Base-by-base conservation (phyloP, 1,140 invertebrate genomes). In the Antheraea pernyi region DNA sequence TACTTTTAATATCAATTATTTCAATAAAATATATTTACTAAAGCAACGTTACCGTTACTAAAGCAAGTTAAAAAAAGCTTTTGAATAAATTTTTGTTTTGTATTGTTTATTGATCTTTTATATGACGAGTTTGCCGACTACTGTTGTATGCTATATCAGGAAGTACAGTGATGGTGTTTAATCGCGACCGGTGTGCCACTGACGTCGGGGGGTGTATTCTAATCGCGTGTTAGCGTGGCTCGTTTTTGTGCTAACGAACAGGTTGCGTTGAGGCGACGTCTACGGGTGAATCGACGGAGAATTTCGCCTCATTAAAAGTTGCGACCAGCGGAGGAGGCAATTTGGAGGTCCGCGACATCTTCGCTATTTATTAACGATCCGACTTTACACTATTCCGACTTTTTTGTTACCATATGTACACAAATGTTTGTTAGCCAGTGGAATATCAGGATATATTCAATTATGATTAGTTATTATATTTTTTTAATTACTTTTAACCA, bases 241-340 rank as follows among this genome's bases (percentile, higher is more conserved):
- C 85, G 88, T 89, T 90, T 91, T 91, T 91, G 85, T 81, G 81
- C 85, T 89, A 90, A 91, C 89, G 89, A 91, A 90, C 87, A 88
- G 88, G 86, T 90, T 88, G 89, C 88, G 87, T 91, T 91, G 84
- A 88, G 82, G 84, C 84, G 84, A 83, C 77, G 87, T 81, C 69
- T 72, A 75, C 81, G 83, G 39, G 64, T 77, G 82, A 81, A 83
- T 83, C 85, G 83, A 85, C 83, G 79, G 83, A 79, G 89, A 91
- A 91, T 91, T 91, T 91, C 69, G 86, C 84, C 88, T 91, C 88
- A 91, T 91, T 91, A 91, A 91, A 91, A 91, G 82, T 91, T 91
- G 87, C 82, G 85, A 90, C 88, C 88, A 80, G 84, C 79, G 75
- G 81, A 87, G 79, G 79, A 82, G 85, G 84, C 88, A 89, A 89